Percentiles rank a stretch among this genome's conserved stretches.
Conservation (phyloP, 2,113 vertebrate species). For the Mesembrinibis cayennensis region DNA sequence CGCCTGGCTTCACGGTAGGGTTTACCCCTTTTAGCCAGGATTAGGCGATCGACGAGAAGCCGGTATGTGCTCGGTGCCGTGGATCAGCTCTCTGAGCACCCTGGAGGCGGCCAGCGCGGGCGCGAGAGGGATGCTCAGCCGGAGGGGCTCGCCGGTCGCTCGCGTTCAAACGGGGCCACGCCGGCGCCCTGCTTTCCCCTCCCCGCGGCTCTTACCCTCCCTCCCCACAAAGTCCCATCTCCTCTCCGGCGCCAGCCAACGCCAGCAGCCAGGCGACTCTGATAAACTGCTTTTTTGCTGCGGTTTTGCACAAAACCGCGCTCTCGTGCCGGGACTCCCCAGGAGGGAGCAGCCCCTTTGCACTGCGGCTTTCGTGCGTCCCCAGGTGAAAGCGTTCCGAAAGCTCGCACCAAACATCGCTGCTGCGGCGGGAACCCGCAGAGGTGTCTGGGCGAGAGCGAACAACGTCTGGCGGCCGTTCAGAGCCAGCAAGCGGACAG, state of each 20-base stretch:
- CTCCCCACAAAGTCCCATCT: background rate
- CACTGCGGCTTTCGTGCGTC: fast-evolving
- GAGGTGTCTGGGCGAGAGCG: background rate
- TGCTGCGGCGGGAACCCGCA: background rate
- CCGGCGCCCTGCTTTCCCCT: background rate
- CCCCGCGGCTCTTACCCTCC: background rate
- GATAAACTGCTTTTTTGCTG: fast-evolving
- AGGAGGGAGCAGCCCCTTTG: background rate
- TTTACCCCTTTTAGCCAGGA: background rate
- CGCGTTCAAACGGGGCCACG: fast-evolving
- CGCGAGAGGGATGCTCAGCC: background rate
- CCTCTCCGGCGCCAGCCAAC: background rate
- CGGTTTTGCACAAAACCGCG: fast-evolving
- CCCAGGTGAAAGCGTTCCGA: background rate
- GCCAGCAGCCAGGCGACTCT: background rate
- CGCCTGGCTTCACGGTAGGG: background rate
- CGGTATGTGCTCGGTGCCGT: background rate
- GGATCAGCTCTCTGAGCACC: background rate
- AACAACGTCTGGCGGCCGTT: background rate
- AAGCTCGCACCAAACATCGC: background rate
- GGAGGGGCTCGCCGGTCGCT: background rate
- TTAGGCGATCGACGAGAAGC: background rate
- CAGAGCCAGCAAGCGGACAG: background rate
- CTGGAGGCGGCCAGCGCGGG: background rate
- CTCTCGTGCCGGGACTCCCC: too few relatives aligned